Evolutionary conservation across 2,797 vertebrate species (phyloP).

Genomic region (Sandelia bainsii): DNA sequence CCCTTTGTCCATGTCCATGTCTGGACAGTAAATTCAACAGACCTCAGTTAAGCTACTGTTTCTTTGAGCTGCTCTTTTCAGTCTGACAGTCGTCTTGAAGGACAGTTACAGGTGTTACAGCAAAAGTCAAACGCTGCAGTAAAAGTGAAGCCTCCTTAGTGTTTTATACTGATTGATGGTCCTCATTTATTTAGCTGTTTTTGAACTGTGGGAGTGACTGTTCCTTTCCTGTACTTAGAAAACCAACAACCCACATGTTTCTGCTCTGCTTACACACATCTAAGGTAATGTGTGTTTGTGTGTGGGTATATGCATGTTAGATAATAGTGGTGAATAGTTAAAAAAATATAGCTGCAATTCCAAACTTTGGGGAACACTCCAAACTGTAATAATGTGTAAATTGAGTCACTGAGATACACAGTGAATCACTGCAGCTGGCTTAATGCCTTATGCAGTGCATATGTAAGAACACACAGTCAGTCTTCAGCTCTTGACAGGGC

Average conservation of each 20-base stretch:
- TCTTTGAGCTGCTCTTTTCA: slow-evolving; percentile 5
- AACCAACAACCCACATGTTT: slow-evolving; percentile 12
- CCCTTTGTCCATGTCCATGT: slow-evolving; percentile 37
- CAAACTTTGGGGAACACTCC: too few species aligned
- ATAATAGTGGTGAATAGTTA: too few species aligned
- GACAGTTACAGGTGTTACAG: neutral
- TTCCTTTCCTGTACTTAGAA: slow-evolving; percentile 35
- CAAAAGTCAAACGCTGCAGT: slow-evolving; percentile 1
- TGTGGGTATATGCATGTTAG: slow-evolving; percentile 14
- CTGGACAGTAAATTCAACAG: slow-evolving; percentile 9
- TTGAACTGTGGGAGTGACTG: slow-evolving; percentile 64
- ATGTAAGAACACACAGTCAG: too few species aligned
- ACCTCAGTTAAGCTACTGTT: neutral
- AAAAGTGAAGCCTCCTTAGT: slow-evolving; percentile 12
- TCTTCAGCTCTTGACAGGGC: too few species aligned
- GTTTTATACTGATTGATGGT: slow-evolving; percentile 33
- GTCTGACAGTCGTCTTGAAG: slow-evolving; percentile 5
- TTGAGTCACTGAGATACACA: too few species aligned
- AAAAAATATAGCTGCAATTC: too few species aligned
- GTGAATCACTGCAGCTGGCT: too few species aligned
- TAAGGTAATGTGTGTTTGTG: neutral
- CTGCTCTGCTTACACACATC: slow-evolving; percentile 37
- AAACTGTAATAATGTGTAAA: too few species aligned
- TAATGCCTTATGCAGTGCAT: too few species aligned
- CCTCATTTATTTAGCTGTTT: slow-evolving; percentile 14